A percentile compares a stretch with the other conserved stretches of the same genome.
phyloP scores from a whole-genome alignment of 2,888 invertebrate genomes.

The Drosophila subquinaria region DNA sequence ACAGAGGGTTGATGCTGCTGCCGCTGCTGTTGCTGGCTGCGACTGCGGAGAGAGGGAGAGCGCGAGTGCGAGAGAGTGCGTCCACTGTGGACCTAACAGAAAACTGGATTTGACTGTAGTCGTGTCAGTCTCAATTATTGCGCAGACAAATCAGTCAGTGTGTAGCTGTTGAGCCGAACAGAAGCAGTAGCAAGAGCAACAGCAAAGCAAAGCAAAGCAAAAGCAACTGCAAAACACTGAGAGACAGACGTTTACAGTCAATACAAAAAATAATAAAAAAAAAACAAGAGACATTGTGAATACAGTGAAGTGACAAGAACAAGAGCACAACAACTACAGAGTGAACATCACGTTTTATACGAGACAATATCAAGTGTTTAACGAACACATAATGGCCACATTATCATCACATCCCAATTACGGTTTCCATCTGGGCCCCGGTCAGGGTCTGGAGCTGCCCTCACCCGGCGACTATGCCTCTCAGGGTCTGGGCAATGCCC shows the following conservation, averaged over 20 bases:
- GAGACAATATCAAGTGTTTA: slow-evolving; percentile 50
- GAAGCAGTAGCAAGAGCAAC: slow-evolving; percentile 62
- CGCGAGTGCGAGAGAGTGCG: slow-evolving; percentile 19
- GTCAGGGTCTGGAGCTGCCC: slow-evolving; percentile 84
- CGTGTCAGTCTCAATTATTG: slow-evolving; percentile 76
- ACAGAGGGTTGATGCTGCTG: slow-evolving; percentile 50
- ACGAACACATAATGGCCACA: slow-evolving; percentile 80
- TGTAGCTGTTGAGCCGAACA: slow-evolving; percentile 80
- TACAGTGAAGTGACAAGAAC: slow-evolving; percentile 41
- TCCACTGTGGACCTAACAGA: slow-evolving; percentile 22
- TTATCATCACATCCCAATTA: slow-evolving; percentile 85
- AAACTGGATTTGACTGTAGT: slow-evolving; percentile 77
- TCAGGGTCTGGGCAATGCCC: slow-evolving; percentile 76
- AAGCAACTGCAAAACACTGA: slow-evolving; percentile 31
- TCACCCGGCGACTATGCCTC: slow-evolving; percentile 84
- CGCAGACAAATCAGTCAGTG: slow-evolving; percentile 80
- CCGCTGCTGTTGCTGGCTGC: slow-evolving; percentile 11
- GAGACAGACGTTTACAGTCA: slow-evolving; percentile 39
- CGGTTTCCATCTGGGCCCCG: slow-evolving; percentile 83
- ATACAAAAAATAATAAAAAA: slow-evolving; percentile 25
- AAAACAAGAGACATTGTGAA: slow-evolving; percentile 48
- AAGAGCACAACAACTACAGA: slow-evolving; percentile 36
- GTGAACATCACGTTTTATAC: slow-evolving; percentile 25
- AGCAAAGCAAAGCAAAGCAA: slow-evolving; percentile 31
- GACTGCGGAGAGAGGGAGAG: slow-evolving; percentile 25